These are phyloP conservation scores for Calliphora vicina DNA, from an alignment of 1,140 invertebrate species.

Conservation along the genomic window DNA sequence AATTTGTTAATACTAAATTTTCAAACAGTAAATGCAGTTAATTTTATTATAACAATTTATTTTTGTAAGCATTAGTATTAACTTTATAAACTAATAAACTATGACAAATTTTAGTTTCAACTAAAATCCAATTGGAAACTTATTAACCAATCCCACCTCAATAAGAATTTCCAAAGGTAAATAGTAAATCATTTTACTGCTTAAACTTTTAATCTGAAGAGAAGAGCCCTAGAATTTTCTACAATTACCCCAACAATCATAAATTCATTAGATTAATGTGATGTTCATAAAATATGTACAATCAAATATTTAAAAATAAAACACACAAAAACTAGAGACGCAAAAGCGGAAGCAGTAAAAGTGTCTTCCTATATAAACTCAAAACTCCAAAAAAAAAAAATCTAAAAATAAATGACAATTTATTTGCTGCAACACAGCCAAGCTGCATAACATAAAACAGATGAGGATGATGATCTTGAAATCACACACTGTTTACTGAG, in stretches of 20 bases:
- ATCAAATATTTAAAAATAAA: neutral
- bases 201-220: no score
- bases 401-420: constrained; percentile 1
- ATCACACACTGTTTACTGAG: neutral
- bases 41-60: no score
- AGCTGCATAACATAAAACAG: neutral
- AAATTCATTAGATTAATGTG: neutral
- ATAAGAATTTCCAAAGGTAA: no score
- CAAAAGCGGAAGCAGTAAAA: neutral
- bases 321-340: neutral
- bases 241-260: neutral
- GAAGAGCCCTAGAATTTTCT: no score
- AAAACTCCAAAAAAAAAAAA: neutral
- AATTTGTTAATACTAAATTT: no score
- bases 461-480: constrained; percentile 9
- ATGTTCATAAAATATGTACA: neutral
- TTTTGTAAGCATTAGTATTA: no score
- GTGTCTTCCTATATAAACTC: neutral
- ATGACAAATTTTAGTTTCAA: no score
- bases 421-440: neutral
- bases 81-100: no score
- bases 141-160: no score
- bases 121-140: no score
- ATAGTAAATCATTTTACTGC: no score
- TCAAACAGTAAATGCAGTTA: no score